phyloP scores from a whole-genome alignment of 2,113 vertebrate genomes.

The Noctilio leporinus region DNA sequence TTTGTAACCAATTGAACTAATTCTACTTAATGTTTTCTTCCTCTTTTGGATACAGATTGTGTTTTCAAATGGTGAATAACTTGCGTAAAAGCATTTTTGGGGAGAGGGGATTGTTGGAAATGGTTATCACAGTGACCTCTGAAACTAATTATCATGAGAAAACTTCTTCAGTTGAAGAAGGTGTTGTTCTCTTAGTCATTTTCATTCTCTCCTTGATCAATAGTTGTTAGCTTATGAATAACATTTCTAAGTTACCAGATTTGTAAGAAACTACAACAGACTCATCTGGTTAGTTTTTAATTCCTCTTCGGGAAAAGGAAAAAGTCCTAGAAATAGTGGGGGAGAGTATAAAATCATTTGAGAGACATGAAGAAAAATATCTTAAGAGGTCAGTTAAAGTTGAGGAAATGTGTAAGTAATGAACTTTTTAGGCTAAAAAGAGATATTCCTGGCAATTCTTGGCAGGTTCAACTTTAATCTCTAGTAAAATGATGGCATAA shows the following conservation, averaged over 20 bases:
- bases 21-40: neutral
- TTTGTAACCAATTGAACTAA: constrained; percentile 34
- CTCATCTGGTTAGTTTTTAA: constrained; percentile 30
- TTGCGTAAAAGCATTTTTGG: constrained; percentile 23
- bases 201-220: neutral
- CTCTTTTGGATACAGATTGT: neutral
- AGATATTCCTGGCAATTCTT: constrained; percentile 38
- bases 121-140: neutral
- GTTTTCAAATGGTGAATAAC: constrained; percentile 16
- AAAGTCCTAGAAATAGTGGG: neutral
- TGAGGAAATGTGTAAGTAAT: constrained; percentile 44
- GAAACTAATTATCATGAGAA: neutral
- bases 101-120: neutral
- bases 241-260: constrained; percentile 5
- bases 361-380: constrained; percentile 34
- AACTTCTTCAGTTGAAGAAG: neutral
- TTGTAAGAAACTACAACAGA: neutral
- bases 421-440: constrained; percentile 8
- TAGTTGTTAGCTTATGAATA: neutral
- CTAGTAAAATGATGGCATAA: constrained; percentile 45
- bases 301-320: constrained; percentile 14
- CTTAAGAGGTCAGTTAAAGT: constrained; percentile 21
- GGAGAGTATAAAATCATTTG: constrained; percentile 22
- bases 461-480: constrained; percentile 30
- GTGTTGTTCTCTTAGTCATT: neutral